Percentiles rank a stretch among this genome's conserved stretches.
These are phyloP conservation scores for Melieria picta DNA, from an alignment of 2,888 invertebrate genomes.

Conservation along the genomic window DNA sequence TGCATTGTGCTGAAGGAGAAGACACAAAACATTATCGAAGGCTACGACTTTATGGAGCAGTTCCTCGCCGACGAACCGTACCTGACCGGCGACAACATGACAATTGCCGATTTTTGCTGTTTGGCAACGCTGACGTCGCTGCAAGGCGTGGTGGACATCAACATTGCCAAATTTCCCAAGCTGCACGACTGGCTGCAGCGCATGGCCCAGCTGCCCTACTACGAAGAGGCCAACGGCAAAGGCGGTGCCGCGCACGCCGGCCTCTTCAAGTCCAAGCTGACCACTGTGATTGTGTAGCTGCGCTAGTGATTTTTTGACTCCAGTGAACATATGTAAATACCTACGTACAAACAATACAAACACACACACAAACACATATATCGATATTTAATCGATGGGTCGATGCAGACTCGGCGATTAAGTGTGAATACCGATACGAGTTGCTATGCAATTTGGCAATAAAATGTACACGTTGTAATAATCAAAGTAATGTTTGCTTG, in stretches of 20 bases:
- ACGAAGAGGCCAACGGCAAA: constrained; percentile 44
- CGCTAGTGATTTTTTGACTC: no score
- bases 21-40: constrained; percentile 41
- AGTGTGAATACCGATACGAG: no score
- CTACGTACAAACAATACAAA: no score
- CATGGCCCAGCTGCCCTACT: constrained; percentile 51
- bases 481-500: no score
- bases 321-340: no score
- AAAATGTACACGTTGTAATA: no score
- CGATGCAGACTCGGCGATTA: no score
- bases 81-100: constrained; percentile 48
- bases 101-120: constrained; percentile 54
- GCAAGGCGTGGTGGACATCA: constrained; percentile 43
- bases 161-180: constrained; percentile 47
- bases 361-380: no score
- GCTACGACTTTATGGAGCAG: constrained; percentile 46
- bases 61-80: constrained; percentile 47
- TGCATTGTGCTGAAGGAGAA: constrained; percentile 45
- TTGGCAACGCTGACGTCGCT: constrained; percentile 43
- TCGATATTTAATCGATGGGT: no score
- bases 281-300: constrained; percentile 35
- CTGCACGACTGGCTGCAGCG: constrained; percentile 48
- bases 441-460: no score
- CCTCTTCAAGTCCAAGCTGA: constrained; percentile 22
- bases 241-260: constrained; percentile 22